phyloP scores from a whole-genome alignment of 2,888 invertebrate genomes.

The Eristalis intricaria region DNA sequence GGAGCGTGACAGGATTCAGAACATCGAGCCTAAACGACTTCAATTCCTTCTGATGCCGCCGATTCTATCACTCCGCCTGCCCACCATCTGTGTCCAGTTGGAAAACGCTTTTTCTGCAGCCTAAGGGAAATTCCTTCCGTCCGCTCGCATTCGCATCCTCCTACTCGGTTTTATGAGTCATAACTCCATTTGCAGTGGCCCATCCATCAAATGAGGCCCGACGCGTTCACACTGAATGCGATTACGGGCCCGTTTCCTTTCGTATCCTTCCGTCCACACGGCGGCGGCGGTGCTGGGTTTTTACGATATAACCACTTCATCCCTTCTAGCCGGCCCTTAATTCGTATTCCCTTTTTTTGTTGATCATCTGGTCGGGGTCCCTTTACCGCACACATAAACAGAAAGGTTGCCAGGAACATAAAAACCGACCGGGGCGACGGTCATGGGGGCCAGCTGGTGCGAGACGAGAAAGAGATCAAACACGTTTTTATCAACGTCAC shows the following conservation, averaged over 20 bases:
- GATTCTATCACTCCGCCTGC: background rate
- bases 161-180: conserved; percentile 58
- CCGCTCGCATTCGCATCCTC: background rate
- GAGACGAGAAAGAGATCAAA: conserved; percentile 55
- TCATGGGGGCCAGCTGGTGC: conserved; percentile 19
- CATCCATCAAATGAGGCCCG: conserved; percentile 59
- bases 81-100: background rate
- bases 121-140: conserved; percentile 27
- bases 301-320: conserved; percentile 8
- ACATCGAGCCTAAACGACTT: background rate
- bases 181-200: conserved; percentile 51
- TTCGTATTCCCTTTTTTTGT: background rate
- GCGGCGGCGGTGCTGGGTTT: background rate
- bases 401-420: background rate
- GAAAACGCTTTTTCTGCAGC: background rate
- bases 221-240: conserved; percentile 52
- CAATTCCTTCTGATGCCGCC: background rate
- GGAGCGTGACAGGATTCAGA: background rate
- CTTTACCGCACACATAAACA: conserved; percentile 40
- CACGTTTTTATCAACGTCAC: conserved; percentile 59
- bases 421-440: background rate
- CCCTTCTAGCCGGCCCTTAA: background rate
- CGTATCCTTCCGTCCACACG: conserved; percentile 9
- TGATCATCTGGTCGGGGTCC: background rate
- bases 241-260: conserved; percentile 35